Evolutionary conservation across 1,140 invertebrate genomes (phyloP), one percentile per base, ranked within the genome.

Genomic region (Ceratosolen solmsi): DNA sequence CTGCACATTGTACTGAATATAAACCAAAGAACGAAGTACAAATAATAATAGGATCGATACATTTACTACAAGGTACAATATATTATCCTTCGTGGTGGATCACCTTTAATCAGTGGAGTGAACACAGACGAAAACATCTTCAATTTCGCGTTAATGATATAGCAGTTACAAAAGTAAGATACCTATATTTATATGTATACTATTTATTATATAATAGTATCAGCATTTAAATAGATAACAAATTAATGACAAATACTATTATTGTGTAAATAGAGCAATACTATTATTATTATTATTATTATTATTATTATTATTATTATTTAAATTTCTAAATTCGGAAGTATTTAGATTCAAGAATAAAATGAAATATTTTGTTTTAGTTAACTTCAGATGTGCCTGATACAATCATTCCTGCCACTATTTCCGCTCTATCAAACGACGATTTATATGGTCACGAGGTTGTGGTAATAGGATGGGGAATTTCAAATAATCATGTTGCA

Each of bases 11-110:
- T 22, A 36, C 25, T 2, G 30, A 33, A 33, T 8, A 65, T 65
- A 65, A 36, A 22, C 8, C 17, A 17, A 65, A 36, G 33, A 33
- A 65, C 36, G 30, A 65, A 36, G 27, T 27, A 1, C 60, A 65
- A 36, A 17, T 65, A 65, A 36, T 65, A 9, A 65, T 65, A 2
- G 60, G 60, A 36, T 36, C 30, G 13, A 22, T 65, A 65, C 33
- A 65, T 65, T 17, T 65, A 36, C 17, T 36, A 36, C 30, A 36
- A 33, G 30, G 60, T 20, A 65, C 2, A 17, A 22, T 65, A 17
- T 65, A 36, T 36, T 65, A 65, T 36, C 60, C 60, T 36, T 36
- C 22, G 17, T 36, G 60, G 60, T 65, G 60, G 60, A 65, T 65
- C 33, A 65, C 2, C 15, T 65, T 36, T 36, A 65, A 65, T 36